phyloP scores from a whole-genome alignment of 2,888 invertebrate genomes.

The Cephus rjabovi region DNA sequence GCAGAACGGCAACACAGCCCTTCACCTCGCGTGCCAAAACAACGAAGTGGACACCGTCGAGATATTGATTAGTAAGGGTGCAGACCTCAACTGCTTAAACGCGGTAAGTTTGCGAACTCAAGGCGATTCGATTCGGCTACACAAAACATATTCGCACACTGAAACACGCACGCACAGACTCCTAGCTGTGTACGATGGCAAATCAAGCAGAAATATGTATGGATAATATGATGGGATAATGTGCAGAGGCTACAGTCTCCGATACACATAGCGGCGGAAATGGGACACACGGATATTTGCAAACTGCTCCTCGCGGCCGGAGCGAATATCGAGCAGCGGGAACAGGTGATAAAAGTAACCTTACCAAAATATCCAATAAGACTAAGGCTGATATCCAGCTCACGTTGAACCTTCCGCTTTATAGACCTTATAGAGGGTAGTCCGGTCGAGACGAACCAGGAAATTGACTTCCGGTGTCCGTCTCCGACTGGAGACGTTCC shows the following conservation, averaged over 20 bases:
- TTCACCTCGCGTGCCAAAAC: conserved; percentile 81
- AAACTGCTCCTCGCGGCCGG: conserved; percentile 73
- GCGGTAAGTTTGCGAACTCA: conserved; percentile 69
- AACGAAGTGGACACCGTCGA: conserved; percentile 79
- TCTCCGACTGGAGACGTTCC: neutral
- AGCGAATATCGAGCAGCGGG: conserved; percentile 75
- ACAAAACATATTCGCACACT: no score
- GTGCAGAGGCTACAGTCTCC: conserved; percentile 79
- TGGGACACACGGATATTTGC: conserved; percentile 76
- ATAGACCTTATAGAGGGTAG: no score
- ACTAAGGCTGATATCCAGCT: neutral
- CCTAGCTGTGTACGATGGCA: no score
- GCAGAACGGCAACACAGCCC: conserved; percentile 77
- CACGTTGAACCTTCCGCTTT: no score
- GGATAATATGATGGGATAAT: conserved; percentile 1
- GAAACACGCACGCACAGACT: no score
- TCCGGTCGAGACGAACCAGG: no score
- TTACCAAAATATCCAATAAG: conserved; percentile 6
- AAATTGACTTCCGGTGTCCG: neutral
- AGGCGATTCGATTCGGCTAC: conserved; percentile 4
- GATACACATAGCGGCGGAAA: conserved; percentile 82
- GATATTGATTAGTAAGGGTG: conserved; percentile 76
- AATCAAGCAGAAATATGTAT: conserved; percentile 1
- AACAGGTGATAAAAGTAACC: conserved; percentile 63
- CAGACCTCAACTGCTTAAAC: conserved; percentile 79